These are phyloP conservation scores for Elmis aenea DNA, from an alignment of 2,888 invertebrate species.

Conservation along the genomic window DNA sequence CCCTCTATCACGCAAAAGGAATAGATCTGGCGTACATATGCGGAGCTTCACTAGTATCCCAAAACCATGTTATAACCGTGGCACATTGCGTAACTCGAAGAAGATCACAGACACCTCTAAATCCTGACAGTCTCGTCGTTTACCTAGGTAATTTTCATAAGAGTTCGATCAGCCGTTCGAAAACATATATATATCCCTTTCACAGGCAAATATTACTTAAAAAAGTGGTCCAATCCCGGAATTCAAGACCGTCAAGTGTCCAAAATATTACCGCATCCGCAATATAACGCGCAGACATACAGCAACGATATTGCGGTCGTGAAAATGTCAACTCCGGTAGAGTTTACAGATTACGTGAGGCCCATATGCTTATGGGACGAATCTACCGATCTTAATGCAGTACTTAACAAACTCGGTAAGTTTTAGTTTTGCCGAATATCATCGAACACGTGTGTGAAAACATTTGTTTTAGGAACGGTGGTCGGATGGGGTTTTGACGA, in stretches of 20 bases:
- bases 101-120: constrained; percentile 27
- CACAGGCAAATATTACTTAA: constrained; percentile 42
- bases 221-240: constrained; percentile 39
- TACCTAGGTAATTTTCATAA: constrained; percentile 37
- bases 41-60: constrained; percentile 38
- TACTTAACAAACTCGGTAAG: constrained; percentile 33
- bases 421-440: too few relatives aligned
- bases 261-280: constrained; percentile 35
- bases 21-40: constrained; percentile 41
- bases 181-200: too few relatives aligned
- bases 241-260: constrained; percentile 40
- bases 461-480: constrained; percentile 34
- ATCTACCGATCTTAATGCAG: constrained; percentile 23
- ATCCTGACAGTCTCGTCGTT: constrained; percentile 33
- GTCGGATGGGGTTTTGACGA: constrained; percentile 55
- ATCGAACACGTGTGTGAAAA: background rate
- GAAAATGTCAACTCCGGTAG: constrained; percentile 30
- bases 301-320: constrained; percentile 40
- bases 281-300: constrained; percentile 36
- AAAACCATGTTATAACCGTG: constrained; percentile 36
- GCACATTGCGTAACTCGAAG: constrained; percentile 41
- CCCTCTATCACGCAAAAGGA: constrained; percentile 53
- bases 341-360: constrained; percentile 39
- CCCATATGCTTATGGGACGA: constrained; percentile 41
- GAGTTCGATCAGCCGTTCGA: too few relatives aligned